phyloP scores from a whole-genome alignment of 2,797 vertebrate species.

The Gymnopithys bicolor region DNA sequence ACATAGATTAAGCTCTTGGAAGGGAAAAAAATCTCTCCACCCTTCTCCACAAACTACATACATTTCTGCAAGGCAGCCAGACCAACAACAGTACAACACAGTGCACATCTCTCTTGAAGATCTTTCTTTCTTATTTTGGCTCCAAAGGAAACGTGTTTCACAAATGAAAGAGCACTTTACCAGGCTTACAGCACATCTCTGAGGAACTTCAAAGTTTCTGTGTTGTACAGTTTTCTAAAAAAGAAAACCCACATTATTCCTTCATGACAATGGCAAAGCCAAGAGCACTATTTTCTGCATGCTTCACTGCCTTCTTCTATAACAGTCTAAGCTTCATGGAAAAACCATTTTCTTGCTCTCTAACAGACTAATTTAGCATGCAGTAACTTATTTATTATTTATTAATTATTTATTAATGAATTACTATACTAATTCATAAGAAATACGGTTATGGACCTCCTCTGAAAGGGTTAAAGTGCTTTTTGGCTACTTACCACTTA shows the following conservation, averaged over 20 bases:
- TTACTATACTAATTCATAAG: background rate
- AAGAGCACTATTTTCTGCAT: background rate
- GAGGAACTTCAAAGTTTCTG: background rate
- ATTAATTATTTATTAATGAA: background rate
- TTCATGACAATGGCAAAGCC: background rate
- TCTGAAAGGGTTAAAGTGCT: background rate
- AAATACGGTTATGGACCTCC: fast-evolving
- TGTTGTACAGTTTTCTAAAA: background rate
- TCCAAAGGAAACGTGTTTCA: background rate
- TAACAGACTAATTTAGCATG: background rate
- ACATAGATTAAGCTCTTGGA: background rate
- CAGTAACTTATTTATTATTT: background rate
- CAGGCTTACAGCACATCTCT: background rate
- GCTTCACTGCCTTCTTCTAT: background rate
- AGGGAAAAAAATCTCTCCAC: background rate
- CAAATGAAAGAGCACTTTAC: background rate
- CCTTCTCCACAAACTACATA: background rate
- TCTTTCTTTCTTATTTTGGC: background rate
- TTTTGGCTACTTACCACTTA: background rate
- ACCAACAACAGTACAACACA: fast-evolving
- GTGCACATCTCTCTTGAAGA: background rate
- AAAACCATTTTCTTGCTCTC: background rate
- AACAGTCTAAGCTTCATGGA: background rate
- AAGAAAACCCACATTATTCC: background rate
- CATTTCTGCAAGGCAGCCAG: background rate